phyloP scores from a whole-genome alignment of 2,797 vertebrate genomes.

The Nannoperca australis region DNA sequence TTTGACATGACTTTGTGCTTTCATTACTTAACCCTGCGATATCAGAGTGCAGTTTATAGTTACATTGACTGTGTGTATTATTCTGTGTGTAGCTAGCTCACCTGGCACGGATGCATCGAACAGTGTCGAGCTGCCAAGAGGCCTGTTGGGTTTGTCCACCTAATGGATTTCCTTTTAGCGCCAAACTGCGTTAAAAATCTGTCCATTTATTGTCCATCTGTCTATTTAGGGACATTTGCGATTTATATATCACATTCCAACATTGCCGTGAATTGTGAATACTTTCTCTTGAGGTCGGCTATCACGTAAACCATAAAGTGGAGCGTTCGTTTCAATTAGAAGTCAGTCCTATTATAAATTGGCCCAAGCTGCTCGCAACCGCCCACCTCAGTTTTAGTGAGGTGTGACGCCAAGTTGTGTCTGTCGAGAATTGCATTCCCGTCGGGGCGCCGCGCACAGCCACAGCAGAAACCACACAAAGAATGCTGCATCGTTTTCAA shows the following conservation, averaged over 20 bases:
- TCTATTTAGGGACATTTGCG: accelerated
- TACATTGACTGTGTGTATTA: accelerated
- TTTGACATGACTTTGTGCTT: background rate
- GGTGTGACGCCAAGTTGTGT: too few relatives aligned
- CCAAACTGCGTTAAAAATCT: conserved; percentile 4
- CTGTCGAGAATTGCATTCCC: too few relatives aligned
- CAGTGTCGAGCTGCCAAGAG: conserved; percentile 35
- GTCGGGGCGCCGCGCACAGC: too few relatives aligned
- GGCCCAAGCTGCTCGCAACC: background rate
- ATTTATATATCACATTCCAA: accelerated
- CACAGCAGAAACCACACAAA: too few relatives aligned
- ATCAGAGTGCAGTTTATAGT: background rate
- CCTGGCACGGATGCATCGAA: background rate
- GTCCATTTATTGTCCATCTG: background rate
- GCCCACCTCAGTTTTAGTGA: conserved; percentile 27
- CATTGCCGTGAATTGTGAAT: accelerated
- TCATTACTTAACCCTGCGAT: accelerated
- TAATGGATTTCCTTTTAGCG: conserved; percentile 2
- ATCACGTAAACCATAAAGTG: background rate
- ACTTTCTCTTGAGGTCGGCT: background rate
- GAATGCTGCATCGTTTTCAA: too few relatives aligned
- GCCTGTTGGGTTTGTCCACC: conserved; percentile 41
- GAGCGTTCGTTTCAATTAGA: background rate
- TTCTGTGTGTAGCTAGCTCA: background rate
- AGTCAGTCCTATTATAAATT: background rate